These are phyloP conservation scores for Charanyca ferruginea DNA, from an alignment of 2,888 invertebrate genomes.

Conservation along the genomic window DNA sequence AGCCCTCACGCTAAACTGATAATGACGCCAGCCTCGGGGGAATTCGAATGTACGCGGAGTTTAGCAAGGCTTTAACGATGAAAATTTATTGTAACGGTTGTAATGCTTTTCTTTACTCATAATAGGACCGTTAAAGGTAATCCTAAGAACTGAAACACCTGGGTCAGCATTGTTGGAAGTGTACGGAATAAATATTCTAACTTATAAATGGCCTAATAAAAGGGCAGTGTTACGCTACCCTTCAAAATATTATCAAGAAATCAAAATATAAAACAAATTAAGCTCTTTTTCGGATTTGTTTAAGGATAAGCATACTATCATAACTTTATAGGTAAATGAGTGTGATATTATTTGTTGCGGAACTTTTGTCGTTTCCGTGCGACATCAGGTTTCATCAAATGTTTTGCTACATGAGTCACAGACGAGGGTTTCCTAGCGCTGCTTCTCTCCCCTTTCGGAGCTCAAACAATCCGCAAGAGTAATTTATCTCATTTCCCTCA, in stretches of 20 bases:
- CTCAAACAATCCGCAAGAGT: conserved; percentile 79
- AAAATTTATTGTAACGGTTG: conserved; percentile 86
- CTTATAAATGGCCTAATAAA: conserved; percentile 49
- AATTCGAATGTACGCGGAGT: conserved; percentile 71
- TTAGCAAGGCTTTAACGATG: conserved; percentile 82
- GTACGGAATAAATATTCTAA: conserved; percentile 55
- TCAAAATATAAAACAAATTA: conserved; percentile 28
- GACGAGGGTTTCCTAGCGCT: conserved; percentile 46
- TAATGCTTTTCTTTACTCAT: conserved; percentile 82
- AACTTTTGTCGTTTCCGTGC: conserved; percentile 50
- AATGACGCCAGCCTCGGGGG: conserved; percentile 82
- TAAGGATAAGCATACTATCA: conserved; percentile 14
- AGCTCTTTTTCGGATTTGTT: conserved; percentile 36
- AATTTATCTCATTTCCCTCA: conserved; percentile 88
- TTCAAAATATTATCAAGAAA: conserved; percentile 25
- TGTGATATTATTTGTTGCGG: conserved; percentile 54
- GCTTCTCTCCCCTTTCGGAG: conserved; percentile 69
- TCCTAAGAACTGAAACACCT: conserved; percentile 83
- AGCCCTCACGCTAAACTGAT: conserved; percentile 88
- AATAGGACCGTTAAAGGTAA: conserved; percentile 83
- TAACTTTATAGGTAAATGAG: conserved; percentile 42
- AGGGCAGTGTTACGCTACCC: conserved; percentile 9
- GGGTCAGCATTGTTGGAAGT: conserved; percentile 60
- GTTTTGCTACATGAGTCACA: conserved; percentile 61
- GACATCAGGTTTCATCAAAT: conserved; percentile 56